phyloP scores from a whole-genome alignment of 2,797 vertebrate species.

The Apogon talboti region DNA sequence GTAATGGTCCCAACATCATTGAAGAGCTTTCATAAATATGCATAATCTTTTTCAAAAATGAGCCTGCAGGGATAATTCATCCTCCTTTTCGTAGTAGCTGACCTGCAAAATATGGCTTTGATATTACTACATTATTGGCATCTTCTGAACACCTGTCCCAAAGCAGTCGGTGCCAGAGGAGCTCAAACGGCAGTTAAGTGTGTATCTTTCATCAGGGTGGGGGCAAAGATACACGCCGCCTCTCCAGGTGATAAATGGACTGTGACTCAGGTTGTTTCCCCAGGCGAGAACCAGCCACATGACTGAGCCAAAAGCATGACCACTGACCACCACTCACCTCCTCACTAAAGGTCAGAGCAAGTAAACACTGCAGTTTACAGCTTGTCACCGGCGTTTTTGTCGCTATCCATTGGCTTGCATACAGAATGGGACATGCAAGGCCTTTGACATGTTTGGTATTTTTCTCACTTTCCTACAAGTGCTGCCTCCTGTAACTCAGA shows the following conservation, averaged over 20 bases:
- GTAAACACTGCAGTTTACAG: constrained; percentile 46
- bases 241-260: constrained; percentile 69
- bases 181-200: constrained; percentile 51
- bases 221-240: constrained; percentile 40
- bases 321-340: constrained; percentile 53
- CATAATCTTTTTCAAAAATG: constrained; percentile 66
- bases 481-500: constrained; percentile 35
- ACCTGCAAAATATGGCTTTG: constrained; percentile 75
- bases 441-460: constrained; percentile 24
- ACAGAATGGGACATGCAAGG: constrained; percentile 12
- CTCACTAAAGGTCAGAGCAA: constrained; percentile 50
- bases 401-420: neutral
- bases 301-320: constrained; percentile 33
- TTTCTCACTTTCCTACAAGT: constrained; percentile 16
- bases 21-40: constrained; percentile 80
- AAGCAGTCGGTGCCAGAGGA: constrained; percentile 52
- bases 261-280: constrained; percentile 38
- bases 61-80: constrained; percentile 76
- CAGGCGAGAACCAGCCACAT: constrained; percentile 39
- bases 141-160: constrained; percentile 66
- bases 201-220: constrained; percentile 37
- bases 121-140: constrained; percentile 72
- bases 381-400: constrained; percentile 26
- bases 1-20: constrained; percentile 76
- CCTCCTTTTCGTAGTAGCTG: constrained; percentile 69